A percentile compares a stretch with the other conserved stretches of the same genome.
These are phyloP conservation scores for Elaeidobius kamerunicus DNA, from an alignment of 2,888 invertebrate species.

Conservation along the genomic window DNA sequence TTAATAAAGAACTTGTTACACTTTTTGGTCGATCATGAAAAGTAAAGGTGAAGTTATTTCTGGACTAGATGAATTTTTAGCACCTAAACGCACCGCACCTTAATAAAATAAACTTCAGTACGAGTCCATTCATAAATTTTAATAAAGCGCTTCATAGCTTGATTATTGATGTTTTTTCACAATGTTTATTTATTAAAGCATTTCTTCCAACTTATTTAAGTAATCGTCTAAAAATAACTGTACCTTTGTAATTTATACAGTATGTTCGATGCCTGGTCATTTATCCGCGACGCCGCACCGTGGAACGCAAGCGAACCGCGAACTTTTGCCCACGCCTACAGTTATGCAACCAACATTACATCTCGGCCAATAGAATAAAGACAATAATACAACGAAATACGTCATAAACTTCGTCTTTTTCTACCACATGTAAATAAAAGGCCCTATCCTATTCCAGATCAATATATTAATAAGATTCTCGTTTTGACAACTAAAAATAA, in stretches of 20 bases:
- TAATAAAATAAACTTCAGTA: constrained; percentile 24
- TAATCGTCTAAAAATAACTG: constrained; percentile 31
- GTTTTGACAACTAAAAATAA: constrained; percentile 13
- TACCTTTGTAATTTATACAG: constrained; percentile 7
- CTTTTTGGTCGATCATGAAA: constrained; percentile 16
- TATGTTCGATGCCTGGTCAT: not conserved
- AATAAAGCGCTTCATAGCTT: constrained; percentile 13
- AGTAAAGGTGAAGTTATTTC: constrained; percentile 22
- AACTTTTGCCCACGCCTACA: not conserved
- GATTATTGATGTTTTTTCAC: constrained; percentile 18
- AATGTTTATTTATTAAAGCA: constrained; percentile 30
- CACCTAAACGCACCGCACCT: constrained; percentile 13
- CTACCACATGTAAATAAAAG: no score
- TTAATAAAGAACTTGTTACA: constrained; percentile 15
- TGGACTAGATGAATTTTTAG: constrained; percentile 16
- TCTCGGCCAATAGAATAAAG: no score
- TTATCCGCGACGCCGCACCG: not conserved
- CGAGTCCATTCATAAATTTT: constrained; percentile 30
- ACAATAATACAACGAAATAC: no score
- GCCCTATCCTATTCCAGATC: not conserved
- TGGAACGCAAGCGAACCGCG: not conserved
- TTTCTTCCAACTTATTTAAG: constrained; percentile 15
- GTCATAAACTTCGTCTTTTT: not conserved
- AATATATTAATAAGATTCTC: not conserved
- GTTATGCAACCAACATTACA: not conserved